Percentiles rank a stretch among this genome's conserved stretches.
Evolutionary conservation across 2,797 vertebrate genomes (phyloP).

Genomic region (Chelon labrosus): DNA sequence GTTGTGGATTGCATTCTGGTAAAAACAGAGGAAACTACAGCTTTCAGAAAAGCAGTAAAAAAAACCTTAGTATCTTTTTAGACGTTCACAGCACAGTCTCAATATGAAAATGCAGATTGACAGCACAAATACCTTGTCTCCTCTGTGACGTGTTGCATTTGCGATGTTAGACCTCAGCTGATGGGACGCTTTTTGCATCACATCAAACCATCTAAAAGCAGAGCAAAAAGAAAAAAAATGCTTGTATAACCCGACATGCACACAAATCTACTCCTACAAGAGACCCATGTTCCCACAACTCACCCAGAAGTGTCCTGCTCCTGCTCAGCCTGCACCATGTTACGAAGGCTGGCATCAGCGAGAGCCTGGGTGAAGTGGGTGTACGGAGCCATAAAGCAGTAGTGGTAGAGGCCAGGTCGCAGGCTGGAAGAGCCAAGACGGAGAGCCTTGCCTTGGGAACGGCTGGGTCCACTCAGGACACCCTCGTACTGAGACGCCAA

Average conservation of each 20-base stretch:
- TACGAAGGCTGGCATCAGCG: constrained; percentile 96
- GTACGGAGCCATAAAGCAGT: constrained; percentile 99
- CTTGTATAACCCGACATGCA: background rate
- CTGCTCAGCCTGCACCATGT: constrained; percentile 96
- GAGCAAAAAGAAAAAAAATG: background rate
- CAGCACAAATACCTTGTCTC: constrained; percentile 91
- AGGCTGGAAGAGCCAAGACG: constrained; percentile 94
- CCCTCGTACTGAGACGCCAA: constrained; percentile 96
- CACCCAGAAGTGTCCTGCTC: constrained; percentile 96
- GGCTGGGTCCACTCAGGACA: constrained; percentile 89
- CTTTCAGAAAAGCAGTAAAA: constrained; percentile 3
- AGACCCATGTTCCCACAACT: constrained; percentile 25
- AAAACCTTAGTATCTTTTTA: background rate
- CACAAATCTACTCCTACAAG: background rate
- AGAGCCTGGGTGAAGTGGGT: constrained; percentile 99
- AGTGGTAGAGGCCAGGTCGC: constrained; percentile 96
- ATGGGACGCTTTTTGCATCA: constrained; percentile 95
- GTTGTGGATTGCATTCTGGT: constrained; percentile 96
- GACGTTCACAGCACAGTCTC: background rate
- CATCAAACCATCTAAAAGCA: constrained; percentile 95
- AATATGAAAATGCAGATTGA: background rate
- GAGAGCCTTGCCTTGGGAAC: constrained; percentile 93
- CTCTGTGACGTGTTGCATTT: constrained; percentile 91
- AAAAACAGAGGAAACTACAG: background rate
- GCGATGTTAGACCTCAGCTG: constrained; percentile 92